Evolutionary conservation across 2,113 vertebrate species (phyloP), one percentile per base, ranked within the genome.

Genomic region (Lates calcarifer): DNA sequence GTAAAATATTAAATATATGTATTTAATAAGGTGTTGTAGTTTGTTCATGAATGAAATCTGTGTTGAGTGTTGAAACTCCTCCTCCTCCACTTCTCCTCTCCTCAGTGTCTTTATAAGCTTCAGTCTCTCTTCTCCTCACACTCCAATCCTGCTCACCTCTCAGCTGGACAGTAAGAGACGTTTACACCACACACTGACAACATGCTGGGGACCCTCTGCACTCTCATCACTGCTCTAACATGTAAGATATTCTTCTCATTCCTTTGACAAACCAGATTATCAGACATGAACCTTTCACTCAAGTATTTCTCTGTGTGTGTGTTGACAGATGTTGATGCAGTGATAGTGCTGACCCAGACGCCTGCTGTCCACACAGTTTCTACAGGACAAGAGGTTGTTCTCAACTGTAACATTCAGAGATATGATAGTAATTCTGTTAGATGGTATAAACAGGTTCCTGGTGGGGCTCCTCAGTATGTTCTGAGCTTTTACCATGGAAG

Each of bases 191-290:
- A 80, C 82, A 73, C 70, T 90, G 87, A 69, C 87, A 92, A 74
- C 82, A 90, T 91, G 90, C 83, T 92, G 89, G 66, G 43, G 72
- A 87, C 37, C 1, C 68, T 93, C 73, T 90, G 83, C 79, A 71
- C 89, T 85, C 83, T 92, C 68, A 77, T 90, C 74, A 60, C 87
- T 88, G 86, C 81, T 83, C 29, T 92, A 41, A 82, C 83, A 83
- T 83, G 79, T 83, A 76, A 83, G 53, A 56, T 28, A 28, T 56
- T 28, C 53, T 56, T 56, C 53, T 56, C 26, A 4, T 28, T 56
- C 26, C 5, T 56, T 56, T 56, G 6, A 56, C 6, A 24, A 4
- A 5, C 24, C 24, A 15, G 15, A 28, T 28, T 14, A 15, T 56
- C 53, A 26, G 10, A 26, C 53, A 56, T 2, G 6, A 15, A 56